Base-by-base conservation (phyloP, 64 coral and sea anemone genomes). In the Porites lutea region DNA sequence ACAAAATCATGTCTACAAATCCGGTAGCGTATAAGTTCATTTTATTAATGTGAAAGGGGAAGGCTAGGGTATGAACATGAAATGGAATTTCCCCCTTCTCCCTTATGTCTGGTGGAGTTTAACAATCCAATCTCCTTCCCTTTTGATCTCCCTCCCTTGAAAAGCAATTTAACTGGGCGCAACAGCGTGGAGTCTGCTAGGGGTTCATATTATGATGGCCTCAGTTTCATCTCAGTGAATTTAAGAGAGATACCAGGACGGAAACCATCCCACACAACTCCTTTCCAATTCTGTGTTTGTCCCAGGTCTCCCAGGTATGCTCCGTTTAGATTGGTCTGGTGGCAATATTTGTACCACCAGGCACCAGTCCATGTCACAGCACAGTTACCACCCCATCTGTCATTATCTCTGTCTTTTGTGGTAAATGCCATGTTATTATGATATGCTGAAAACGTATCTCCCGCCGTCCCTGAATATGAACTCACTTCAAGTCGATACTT, bases 331-430 rank as follows among this genome's bases (percentile, higher is more conserved):
- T 92, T 92, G 8, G 90, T 86, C 0, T 74, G 18, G 64, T 55
- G 23, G 47, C 90, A 92, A 43, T 53, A 45, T 14, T 86, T 92
- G 58, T 92, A 92, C 90, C 90, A 92, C 90, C 90, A 92, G 10
- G 90, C 90, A 7, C 90, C 90, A 4, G 2, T 92, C 23, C 74
- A 67, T 21, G 52, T 52, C 13, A 19, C 57, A 2, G 90, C 79
- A 48, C 90, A 92, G 72, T 86, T 92, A 12, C 82, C 46, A 48
- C 49, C 4, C 54, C 5, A n/a, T 88, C 48, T 3, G 54, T 57
- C 54, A 5, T 57, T 3, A 57, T 57, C 54, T 57, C 4, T 57
- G 5, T 57, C 54, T 88, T 88, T 88, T 19, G 85, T 88, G 0
- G 47, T 58, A 72, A 88, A 88, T 6, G 1, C 9, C 85, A 72